These are phyloP conservation scores for Leptatherina wallacei DNA, from an alignment of 2,797 vertebrate species.

Conservation along the genomic window DNA sequence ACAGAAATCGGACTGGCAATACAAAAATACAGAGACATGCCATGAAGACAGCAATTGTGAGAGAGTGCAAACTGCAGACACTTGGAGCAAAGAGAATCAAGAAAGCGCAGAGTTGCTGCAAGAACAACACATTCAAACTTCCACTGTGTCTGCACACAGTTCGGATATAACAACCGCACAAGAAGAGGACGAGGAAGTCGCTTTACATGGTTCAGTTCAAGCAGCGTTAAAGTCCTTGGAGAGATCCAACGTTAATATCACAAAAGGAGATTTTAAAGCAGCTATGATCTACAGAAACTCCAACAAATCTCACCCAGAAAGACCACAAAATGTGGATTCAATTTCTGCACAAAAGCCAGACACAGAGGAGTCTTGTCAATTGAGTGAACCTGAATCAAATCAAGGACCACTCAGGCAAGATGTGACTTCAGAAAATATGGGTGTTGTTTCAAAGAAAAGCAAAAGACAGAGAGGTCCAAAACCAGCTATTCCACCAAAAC, in stretches of 20 bases:
- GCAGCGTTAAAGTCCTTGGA: constrained; percentile 85
- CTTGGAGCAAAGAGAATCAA: constrained; percentile 69
- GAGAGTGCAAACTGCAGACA: constrained; percentile 47
- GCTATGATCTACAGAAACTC: constrained; percentile 90
- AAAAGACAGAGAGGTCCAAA: constrained; percentile 74
- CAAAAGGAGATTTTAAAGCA: constrained; percentile 88
- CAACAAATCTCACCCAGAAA: constrained; percentile 76
- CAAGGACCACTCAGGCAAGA: constrained; percentile 80
- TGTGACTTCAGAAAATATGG: constrained; percentile 19
- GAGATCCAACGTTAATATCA: constrained; percentile 87
- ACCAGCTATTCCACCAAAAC: constrained; percentile 82
- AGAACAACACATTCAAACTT: constrained; percentile 73
- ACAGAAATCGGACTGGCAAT: constrained; percentile 54
- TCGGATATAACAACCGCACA: constrained; percentile 70
- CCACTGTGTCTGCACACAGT: constrained; percentile 69
- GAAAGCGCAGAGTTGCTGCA: constrained; percentile 55
- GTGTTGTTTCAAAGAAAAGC: constrained; percentile 43
- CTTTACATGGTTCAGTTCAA: constrained; percentile 83
- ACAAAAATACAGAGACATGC: constrained; percentile 77
- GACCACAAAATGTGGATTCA: constrained; percentile 64
- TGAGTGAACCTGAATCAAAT: constrained; percentile 80
- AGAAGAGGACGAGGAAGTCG: constrained; percentile 83
- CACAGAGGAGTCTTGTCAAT: constrained; percentile 45
- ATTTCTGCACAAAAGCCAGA: constrained; percentile 51
- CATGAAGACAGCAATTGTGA: constrained; percentile 66